Evolutionary conservation across 2,113 vertebrate species (phyloP).

Genomic region (Coracopsis vasa): DNA sequence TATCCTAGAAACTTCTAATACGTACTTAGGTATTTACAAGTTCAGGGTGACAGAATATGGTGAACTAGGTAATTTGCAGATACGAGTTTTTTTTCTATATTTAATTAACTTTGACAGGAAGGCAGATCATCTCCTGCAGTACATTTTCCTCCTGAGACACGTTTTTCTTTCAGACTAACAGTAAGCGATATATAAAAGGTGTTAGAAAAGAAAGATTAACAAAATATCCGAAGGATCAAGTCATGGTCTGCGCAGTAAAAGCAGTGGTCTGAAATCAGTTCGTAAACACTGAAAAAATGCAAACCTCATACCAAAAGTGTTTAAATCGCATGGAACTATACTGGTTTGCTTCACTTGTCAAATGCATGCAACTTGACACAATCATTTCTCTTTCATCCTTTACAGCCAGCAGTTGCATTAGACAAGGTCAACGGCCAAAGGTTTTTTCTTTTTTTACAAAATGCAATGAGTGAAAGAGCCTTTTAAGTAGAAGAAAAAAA

Average conservation of each 20-base stretch:
- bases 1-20: neutral
- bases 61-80: neutral
- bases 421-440: constrained; percentile 6
- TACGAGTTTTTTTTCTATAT: neutral
- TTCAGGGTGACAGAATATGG: neutral
- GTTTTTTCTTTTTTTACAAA: neutral
- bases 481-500: neutral
- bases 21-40: neutral
- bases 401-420: neutral
- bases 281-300: neutral
- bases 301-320: neutral
- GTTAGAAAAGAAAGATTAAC: neutral
- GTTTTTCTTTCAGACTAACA: neutral
- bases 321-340: constrained; percentile 18
- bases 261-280: neutral
- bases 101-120: neutral
- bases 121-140: neutral
- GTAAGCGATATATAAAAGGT: neutral
- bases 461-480: neutral
- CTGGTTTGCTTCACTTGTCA: constrained; percentile 57
- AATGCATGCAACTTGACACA: constrained; percentile 5
- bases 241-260: neutral
- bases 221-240: neutral
- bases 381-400: constrained; percentile 25
- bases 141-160: neutral